Conservation (phyloP, 1,140 invertebrate genomes). For the Ditylenchus dipsaci region DNA sequence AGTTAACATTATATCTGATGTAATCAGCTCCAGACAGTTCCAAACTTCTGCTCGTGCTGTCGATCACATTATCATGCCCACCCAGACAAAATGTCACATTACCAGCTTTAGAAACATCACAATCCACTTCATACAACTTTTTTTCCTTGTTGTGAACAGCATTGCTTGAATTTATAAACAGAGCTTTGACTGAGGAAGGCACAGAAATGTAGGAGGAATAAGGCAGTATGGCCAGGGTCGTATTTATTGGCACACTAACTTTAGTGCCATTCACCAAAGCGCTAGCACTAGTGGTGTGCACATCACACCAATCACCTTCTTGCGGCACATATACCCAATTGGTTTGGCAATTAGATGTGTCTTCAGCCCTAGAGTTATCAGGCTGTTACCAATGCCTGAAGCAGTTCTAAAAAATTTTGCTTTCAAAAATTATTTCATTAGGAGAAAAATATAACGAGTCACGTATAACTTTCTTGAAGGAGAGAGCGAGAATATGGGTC, state of each 20-base stretch:
- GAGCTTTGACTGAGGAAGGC: neutral
- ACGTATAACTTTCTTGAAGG: no score
- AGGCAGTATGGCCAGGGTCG: neutral
- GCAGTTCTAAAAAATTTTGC: no score
- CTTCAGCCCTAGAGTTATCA: no score
- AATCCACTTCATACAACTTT: neutral
- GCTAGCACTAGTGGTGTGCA: neutral
- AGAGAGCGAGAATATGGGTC: no score
- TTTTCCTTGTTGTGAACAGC: neutral
- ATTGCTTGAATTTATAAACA: neutral
- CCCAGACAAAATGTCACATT: neutral
- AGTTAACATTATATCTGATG: neutral
- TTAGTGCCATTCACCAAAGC: neutral
- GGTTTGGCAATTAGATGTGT: no score
- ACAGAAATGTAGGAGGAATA: neutral
- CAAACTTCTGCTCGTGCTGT: neutral
- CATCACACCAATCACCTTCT: neutral
- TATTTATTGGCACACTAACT: neutral
- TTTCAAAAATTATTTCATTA: no score
- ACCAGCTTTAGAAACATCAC: neutral
- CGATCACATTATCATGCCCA: neutral
- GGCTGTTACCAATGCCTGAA: no score
- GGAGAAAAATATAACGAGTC: no score
- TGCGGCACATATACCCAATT: no score
- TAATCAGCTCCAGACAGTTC: neutral